These are phyloP conservation scores for Halichoerus grypus DNA, from an alignment of 2,113 vertebrate genomes.

Conservation along the genomic window DNA sequence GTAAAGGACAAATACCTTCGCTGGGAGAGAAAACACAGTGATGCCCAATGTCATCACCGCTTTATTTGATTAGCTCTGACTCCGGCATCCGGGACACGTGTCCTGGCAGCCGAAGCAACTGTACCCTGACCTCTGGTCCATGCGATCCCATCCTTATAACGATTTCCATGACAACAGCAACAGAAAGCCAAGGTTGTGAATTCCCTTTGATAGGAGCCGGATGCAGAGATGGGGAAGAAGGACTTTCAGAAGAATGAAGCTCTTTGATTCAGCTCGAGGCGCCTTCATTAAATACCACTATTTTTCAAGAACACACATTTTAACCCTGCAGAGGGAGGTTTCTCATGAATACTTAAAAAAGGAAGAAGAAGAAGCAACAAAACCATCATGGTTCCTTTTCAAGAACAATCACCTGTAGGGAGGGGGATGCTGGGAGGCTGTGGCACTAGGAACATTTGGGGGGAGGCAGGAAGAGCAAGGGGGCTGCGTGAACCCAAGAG, in stretches of 20 bases:
- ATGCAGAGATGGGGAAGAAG: constrained; percentile 62
- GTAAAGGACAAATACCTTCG: constrained; percentile 30
- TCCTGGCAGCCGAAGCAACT: constrained; percentile 2
- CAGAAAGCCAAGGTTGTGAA: constrained; percentile 29
- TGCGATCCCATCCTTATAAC: neutral
- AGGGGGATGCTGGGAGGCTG: fast-evolving
- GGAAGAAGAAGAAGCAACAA: neutral
- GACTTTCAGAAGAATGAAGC: constrained; percentile 66
- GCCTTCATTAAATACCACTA: constrained; percentile 69
- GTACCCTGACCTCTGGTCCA: constrained; percentile 60
- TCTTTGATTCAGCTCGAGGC: constrained; percentile 69
- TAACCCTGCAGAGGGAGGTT: constrained; percentile 55
- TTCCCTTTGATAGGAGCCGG: constrained; percentile 65
- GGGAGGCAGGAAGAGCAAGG: neutral
- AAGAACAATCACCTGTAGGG: neutral
- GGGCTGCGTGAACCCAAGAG: fast-evolving
- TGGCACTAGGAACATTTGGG: no score
- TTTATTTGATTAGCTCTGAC: constrained; percentile 62
- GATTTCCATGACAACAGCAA: constrained; percentile 84
- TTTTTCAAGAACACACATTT: constrained; percentile 63
- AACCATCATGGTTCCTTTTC: neutral
- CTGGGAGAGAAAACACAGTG: neutral
- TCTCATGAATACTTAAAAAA: neutral
- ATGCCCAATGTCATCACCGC: neutral
- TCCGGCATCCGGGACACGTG: constrained; percentile 2